These are phyloP conservation scores for Vesta saturnalis DNA, from an alignment of 2,888 invertebrate genomes.

Conservation along the genomic window DNA sequence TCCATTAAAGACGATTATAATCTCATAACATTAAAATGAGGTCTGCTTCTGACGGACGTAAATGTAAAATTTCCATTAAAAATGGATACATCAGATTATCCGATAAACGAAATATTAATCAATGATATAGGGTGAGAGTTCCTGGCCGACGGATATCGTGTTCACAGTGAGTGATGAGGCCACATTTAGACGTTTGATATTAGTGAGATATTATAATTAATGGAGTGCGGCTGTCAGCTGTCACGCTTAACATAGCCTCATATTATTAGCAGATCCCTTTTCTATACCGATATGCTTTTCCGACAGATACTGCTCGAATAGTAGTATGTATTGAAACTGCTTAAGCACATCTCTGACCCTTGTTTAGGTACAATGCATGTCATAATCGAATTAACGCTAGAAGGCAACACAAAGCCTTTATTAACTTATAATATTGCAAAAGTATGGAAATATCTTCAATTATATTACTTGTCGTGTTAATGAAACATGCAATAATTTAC, in stretches of 20 bases:
- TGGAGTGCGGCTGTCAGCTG: constrained; percentile 51
- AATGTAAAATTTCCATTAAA: constrained; percentile 36
- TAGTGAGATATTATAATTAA: constrained; percentile 51
- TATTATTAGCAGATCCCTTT: constrained; percentile 42
- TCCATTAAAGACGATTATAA: constrained; percentile 27
- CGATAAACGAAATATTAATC: constrained; percentile 42
- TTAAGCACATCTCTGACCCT: constrained; percentile 33
- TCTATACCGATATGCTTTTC: constrained; percentile 35
- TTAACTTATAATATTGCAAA: constrained; percentile 24
- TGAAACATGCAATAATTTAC: constrained; percentile 29
- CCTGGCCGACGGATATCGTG: constrained; percentile 39
- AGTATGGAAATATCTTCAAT: constrained; percentile 28
- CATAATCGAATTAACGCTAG: constrained; percentile 30
- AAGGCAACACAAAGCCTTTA: constrained; percentile 24
- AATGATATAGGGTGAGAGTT: constrained; percentile 37
- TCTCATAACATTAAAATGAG: constrained; percentile 20
- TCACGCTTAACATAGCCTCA: constrained; percentile 47
- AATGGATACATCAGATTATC: constrained; percentile 36
- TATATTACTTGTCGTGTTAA: constrained; percentile 27
- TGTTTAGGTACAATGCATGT: constrained; percentile 30
- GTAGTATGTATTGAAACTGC: constrained; percentile 19
- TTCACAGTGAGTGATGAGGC: constrained; percentile 48
- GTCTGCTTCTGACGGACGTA: constrained; percentile 19
- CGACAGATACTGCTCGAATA: constrained; percentile 25
- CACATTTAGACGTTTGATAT: constrained; percentile 43